These are phyloP conservation scores for Melieria picta DNA, from an alignment of 2,888 invertebrate species.

Conservation along the genomic window DNA sequence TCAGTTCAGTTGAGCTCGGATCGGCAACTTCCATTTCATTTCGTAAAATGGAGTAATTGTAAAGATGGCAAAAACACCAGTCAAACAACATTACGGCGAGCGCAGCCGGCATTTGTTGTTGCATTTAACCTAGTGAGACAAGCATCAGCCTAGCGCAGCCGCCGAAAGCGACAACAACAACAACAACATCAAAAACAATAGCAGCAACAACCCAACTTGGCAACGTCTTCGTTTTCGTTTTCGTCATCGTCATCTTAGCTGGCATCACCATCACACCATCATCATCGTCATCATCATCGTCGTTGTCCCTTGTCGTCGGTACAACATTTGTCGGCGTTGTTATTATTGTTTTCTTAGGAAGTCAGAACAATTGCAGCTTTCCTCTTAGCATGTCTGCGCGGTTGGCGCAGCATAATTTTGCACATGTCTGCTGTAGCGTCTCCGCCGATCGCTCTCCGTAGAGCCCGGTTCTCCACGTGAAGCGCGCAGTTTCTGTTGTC, in stretches of 20 bases:
- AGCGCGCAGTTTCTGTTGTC: no score
- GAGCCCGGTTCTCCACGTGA: no score
- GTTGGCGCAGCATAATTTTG: no score
- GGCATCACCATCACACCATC: neutral
- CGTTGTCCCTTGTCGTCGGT: neutral
- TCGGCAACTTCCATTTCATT: slow-evolving; percentile 12
- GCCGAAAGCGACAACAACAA: no score
- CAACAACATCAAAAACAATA: no score
- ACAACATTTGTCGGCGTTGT: neutral
- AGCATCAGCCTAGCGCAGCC: neutral
- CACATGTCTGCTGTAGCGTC: no score
- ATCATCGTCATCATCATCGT: neutral
- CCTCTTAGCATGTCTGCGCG: neutral
- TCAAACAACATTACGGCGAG: neutral
- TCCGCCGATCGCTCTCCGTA: no score
- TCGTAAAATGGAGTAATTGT: slow-evolving; percentile 10
- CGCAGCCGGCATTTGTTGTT: neutral
- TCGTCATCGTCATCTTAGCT: slow-evolving; percentile 2
- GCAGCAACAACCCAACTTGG: neutral
- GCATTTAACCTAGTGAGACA: slow-evolving; percentile 12
- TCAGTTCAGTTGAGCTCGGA: neutral
- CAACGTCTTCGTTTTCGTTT: neutral
- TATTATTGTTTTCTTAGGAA: slow-evolving; percentile 25
- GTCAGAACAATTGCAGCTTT: slow-evolving; percentile 27
- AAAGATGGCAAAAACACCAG: neutral